phyloP scores from a whole-genome alignment of 2,888 invertebrate genomes.

The Hecatera dysodea region DNA sequence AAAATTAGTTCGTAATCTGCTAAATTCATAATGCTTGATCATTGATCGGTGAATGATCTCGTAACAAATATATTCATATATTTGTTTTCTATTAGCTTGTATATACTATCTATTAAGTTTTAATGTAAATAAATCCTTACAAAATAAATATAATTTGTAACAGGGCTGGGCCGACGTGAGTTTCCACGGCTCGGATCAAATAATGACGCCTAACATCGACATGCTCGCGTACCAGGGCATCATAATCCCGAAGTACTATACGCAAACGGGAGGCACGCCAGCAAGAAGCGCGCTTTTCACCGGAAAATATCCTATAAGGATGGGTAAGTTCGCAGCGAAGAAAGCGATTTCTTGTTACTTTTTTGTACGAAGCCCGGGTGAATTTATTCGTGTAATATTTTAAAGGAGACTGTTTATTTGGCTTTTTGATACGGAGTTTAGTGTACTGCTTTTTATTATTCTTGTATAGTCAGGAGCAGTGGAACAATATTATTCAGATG shows the following conservation, averaged over 20 bases:
- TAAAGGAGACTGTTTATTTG: constrained; percentile 53
- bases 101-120: too few relatives aligned
- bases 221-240: constrained; percentile 95
- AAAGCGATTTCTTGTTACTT: constrained; percentile 48
- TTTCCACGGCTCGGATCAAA: constrained; percentile 95
- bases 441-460: constrained; percentile 4
- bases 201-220: constrained; percentile 97
- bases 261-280: constrained; percentile 94
- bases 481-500: too few relatives aligned
- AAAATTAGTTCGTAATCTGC: too few relatives aligned
- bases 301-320: constrained; percentile 95
- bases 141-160: constrained; percentile 49
- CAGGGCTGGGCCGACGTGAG: constrained; percentile 97
- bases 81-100: too few relatives aligned
- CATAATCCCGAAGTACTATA: constrained; percentile 95
- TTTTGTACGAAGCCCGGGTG: constrained; percentile 32
- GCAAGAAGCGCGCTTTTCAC: constrained; percentile 94
- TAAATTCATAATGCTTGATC: too few relatives aligned
- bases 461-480: neutral
- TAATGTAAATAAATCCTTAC: too few relatives aligned
- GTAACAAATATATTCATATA: too few relatives aligned
- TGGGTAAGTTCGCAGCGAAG: constrained; percentile 86
- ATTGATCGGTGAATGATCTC: too few relatives aligned
- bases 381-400: constrained; percentile 54
- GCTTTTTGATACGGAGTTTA: constrained; percentile 29